Evolutionary conservation across 2,113 vertebrate genomes (phyloP).

Genomic region (Catharus fuscescens): DNA sequence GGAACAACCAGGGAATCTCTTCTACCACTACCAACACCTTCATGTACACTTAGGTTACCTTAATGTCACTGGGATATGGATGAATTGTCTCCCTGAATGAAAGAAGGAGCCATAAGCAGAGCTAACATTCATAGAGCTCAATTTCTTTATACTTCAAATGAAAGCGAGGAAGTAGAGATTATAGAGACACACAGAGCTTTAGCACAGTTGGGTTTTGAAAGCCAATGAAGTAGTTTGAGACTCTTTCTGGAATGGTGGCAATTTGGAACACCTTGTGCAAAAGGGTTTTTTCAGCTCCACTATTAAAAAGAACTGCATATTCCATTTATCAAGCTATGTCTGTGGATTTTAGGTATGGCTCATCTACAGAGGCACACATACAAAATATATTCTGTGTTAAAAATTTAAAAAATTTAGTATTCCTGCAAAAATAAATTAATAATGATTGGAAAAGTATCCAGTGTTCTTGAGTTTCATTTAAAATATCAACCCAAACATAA

Average conservation of each 20-base stretch:
- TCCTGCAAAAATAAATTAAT: not conserved
- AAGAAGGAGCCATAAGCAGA: not conserved
- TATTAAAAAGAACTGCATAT: not conserved
- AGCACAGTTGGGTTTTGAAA: not conserved
- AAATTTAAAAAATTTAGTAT: not conserved
- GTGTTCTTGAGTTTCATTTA: not conserved
- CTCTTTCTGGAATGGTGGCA: not conserved
- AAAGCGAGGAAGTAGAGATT: not conserved
- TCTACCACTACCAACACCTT: not conserved
- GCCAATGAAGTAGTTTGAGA: not conserved
- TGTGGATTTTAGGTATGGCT: not conserved
- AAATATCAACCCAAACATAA: not conserved
- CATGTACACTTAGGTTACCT: fast-evolving
- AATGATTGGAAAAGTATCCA: not conserved
- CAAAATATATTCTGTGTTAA: not conserved
- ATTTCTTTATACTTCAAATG: not conserved
- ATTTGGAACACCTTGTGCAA: not conserved
- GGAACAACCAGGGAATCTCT: not conserved
- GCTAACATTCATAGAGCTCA: not conserved
- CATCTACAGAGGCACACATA: not conserved
- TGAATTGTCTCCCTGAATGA: not conserved
- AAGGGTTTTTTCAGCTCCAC: not conserved
- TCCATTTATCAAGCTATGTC: not conserved
- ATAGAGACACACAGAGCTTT: not conserved
- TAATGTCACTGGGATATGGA: not conserved